phyloP scores from a whole-genome alignment of 1,140 invertebrate species.

The Metaphire vulgaris region DNA sequence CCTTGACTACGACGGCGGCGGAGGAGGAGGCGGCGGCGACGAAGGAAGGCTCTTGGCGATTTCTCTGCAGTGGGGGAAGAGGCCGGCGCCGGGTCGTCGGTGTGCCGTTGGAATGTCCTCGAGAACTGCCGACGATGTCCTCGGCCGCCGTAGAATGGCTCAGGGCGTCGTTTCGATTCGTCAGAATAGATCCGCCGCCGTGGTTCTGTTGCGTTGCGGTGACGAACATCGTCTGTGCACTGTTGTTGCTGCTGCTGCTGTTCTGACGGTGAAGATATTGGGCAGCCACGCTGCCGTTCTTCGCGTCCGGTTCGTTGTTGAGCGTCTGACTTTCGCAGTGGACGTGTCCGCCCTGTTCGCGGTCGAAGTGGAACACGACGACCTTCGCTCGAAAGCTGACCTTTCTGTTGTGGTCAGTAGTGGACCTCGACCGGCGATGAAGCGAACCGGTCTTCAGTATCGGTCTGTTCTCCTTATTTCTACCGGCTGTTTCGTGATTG shows the following conservation, averaged over 20 bases:
- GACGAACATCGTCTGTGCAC: background rate
- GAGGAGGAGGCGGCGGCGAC: background rate
- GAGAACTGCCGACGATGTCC: background rate
- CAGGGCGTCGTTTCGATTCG: too few species aligned
- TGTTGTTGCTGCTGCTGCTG: background rate
- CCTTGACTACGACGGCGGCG: background rate
- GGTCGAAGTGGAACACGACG: slow-evolving; percentile 16
- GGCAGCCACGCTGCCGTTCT: too few species aligned
- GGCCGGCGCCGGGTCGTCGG: background rate
- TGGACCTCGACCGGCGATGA: too few species aligned
- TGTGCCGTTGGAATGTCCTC: background rate
- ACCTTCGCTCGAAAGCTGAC: background rate
- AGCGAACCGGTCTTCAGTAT: background rate
- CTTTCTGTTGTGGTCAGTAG: background rate
- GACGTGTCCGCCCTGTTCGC: slow-evolving; percentile 8
- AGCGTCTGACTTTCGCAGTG: slow-evolving; percentile 12
- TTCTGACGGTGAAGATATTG: background rate
- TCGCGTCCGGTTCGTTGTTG: slow-evolving; percentile 7
- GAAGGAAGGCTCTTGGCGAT: too few species aligned
- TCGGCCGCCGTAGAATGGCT: background rate
- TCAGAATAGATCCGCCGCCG: too few species aligned
- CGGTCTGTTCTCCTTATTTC: background rate
- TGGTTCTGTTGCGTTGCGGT: too few species aligned
- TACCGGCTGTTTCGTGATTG: too few species aligned
- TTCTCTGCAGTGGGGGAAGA: too few species aligned